phyloP scores from a whole-genome alignment of 2,888 invertebrate species.

The Yponomeuta sedellus region DNA sequence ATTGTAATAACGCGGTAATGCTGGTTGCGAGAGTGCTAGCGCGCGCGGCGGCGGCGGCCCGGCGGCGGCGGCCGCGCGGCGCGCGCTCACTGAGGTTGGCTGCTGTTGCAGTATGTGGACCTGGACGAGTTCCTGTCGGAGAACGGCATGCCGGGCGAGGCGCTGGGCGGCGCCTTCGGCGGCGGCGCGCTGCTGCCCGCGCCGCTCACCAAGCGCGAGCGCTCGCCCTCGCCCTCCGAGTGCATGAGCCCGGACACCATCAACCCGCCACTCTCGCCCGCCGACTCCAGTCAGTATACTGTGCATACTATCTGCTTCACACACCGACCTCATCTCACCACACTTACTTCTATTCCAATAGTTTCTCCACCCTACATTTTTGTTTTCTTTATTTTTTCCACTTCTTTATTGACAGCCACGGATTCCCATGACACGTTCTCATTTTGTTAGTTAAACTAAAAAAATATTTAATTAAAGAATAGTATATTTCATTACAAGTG shows the following conservation, averaged over 20 bases:
- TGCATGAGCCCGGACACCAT: conserved; percentile 93
- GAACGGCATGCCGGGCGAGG: conserved; percentile 93
- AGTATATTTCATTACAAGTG: too few relatives aligned
- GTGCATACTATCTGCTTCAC: too few relatives aligned
- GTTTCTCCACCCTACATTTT: too few relatives aligned
- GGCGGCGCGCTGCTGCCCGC: conserved; percentile 76
- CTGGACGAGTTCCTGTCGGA: conserved; percentile 97
- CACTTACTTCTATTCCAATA: too few relatives aligned
- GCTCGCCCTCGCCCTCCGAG: conserved; percentile 91
- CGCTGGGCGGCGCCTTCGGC: conserved; percentile 79
- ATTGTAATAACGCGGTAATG: conserved; percentile 17
- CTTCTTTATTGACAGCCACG: too few relatives aligned
- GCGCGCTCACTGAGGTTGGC: conserved; percentile 29
- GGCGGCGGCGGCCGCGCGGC: conserved; percentile 29
- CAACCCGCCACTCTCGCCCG: conserved; percentile 92
- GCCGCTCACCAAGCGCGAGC: conserved; percentile 89
- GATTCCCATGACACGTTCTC: too few relatives aligned
- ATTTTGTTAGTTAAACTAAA: too few relatives aligned
- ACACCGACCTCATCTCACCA: too few relatives aligned
- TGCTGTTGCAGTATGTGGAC: conserved; percentile 91
- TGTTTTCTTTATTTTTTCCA: too few relatives aligned
- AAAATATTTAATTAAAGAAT: too few relatives aligned
- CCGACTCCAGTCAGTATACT: conserved; percentile 88
- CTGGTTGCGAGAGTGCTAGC: conserved; percentile 17
- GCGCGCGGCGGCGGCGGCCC: conserved; percentile 24